Evolutionary conservation across 2,113 vertebrate species (phyloP), one percentile per base, ranked within the genome.

Genomic region (Lycaon pictus): DNA sequence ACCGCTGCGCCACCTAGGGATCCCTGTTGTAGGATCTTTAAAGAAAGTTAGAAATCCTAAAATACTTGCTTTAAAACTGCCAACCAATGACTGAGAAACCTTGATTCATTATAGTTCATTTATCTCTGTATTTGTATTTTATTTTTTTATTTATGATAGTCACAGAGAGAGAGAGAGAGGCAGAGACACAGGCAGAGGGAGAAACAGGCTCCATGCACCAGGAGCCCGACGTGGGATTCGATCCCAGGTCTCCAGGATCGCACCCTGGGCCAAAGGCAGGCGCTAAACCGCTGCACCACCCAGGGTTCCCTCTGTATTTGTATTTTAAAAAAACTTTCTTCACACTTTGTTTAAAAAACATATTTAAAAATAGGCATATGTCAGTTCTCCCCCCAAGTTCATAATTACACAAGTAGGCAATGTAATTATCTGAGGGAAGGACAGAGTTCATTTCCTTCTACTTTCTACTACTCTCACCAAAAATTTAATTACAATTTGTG

Each of bases 271-370:
- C 43, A 6, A 43, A 43, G 43, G 43, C 43, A 43, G 43, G 43
- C 43, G 43, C 43, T 43, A 43, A 43, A 43, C 43, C 43, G 5
- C 43, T 43, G 43, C 43, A 1, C 43, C 43, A 43, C 43, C 43
- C 43, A 43, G 43, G 43, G 5, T 43, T 43, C 43, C 43, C 5
- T 88, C 32, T 95, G 19, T 62, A 23, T 90, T 65, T 65, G n/a
- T 90, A 90, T 27, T 93, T 84, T 25, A n/a, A 92, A 80, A 80
- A 88, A n/a, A 82, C 35, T n/a, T 82, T 23, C 55, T 96, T 90
- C 9, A 86, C 23, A 27, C 35, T 74, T 92, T 80, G 23, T 58
- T 82, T 92, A 53, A 77, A 83, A 94, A 91, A n/a, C 51, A 17
- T 43, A 60, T 37, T 92, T 79, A 43, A 86, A 95, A 77, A 76